Evolutionary conservation across 2,888 invertebrate species (phyloP), one percentile per base, ranked within the genome.

Genomic region (Sicus ferrugineus): DNA sequence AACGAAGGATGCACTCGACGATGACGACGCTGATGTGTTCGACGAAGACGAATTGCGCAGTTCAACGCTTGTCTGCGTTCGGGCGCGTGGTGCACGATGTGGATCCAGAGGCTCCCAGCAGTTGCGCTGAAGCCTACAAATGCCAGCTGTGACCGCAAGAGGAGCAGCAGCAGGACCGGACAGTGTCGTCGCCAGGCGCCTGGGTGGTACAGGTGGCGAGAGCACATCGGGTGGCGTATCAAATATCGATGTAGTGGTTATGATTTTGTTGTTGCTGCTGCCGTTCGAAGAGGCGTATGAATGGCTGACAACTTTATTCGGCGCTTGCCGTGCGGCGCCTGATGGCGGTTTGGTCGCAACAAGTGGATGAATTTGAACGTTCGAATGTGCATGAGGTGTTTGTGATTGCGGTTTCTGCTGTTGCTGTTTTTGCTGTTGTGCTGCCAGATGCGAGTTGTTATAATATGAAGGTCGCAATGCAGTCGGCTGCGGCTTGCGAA

Each of bases 171-270:
- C 71, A 19, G 70, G 72, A 52, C 63, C n/a, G n/a, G n/a, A n/a
- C n/a, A n/a, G n/a, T n/a, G n/a, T n/a, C n/a, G n/a, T n/a, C n/a
- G n/a, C n/a, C n/a, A n/a, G n/a, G n/a, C n/a, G n/a, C n/a, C n/a
- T n/a, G n/a, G 83, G 75, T 31, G 85, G 85, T 63, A 85, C 80
- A 5, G 85, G 85, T 19, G 85, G 85, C 56, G 85, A 83, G 59
- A 81, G 80, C 76, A 85, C 79, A 72, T 84, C 83, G 42, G 85
- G 85, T 30, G 85, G 85, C 70, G 74, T 79, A 73, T 85, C 85
- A 74, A 82, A 85, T 52, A 76, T 77, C 11, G 81, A 83, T 69
- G 82, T 79, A n/a, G 80, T 79, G 16, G 77, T 79, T 64, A 75
- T 63, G 46, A 75, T 73, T 72, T 74, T 76, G 68, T 72, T 70